A percentile compares a stretch with the other conserved stretches of the same genome.
phyloP scores from a whole-genome alignment of 2,888 invertebrate genomes.

The Conistra vaccinii region DNA sequence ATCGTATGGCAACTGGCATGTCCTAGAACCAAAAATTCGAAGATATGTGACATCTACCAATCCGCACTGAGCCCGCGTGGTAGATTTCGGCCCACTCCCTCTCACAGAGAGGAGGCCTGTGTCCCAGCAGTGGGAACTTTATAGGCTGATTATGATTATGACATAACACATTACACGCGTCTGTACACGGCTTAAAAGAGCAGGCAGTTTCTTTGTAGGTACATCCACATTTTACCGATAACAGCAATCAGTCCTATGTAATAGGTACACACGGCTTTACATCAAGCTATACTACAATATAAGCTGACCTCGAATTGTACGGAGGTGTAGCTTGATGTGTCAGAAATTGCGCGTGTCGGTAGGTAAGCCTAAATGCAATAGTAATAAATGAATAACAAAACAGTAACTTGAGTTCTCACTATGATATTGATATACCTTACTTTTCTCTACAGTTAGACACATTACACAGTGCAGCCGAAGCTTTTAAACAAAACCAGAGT shows the following conservation, averaged over 20 bases:
- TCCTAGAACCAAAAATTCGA: too few species aligned
- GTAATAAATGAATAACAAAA: neutral
- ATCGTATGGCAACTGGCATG: too few species aligned
- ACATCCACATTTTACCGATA: neutral
- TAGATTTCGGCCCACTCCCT: too few species aligned
- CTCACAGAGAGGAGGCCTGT: too few species aligned
- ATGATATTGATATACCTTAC: neutral
- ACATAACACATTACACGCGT: neutral
- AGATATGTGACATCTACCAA: too few species aligned
- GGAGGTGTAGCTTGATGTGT: too few species aligned
- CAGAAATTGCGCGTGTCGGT: neutral
- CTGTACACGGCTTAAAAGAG: neutral
- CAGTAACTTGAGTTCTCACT: neutral
- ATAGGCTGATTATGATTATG: too few species aligned
- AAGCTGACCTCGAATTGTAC: too few species aligned
- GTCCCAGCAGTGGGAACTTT: too few species aligned
- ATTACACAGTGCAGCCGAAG: slow-evolving; percentile 84
- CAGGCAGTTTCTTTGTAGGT: neutral
- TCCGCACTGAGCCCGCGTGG: too few species aligned
- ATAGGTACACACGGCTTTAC: neutral
- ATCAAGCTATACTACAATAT: too few species aligned
- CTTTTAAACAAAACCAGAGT: slow-evolving; percentile 78
- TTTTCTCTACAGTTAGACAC: slow-evolving; percentile 89
- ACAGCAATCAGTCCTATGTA: neutral
- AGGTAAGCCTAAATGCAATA: neutral